phyloP scores from a whole-genome alignment of 2,888 invertebrate genomes.

The Ophioninae sp. region DNA sequence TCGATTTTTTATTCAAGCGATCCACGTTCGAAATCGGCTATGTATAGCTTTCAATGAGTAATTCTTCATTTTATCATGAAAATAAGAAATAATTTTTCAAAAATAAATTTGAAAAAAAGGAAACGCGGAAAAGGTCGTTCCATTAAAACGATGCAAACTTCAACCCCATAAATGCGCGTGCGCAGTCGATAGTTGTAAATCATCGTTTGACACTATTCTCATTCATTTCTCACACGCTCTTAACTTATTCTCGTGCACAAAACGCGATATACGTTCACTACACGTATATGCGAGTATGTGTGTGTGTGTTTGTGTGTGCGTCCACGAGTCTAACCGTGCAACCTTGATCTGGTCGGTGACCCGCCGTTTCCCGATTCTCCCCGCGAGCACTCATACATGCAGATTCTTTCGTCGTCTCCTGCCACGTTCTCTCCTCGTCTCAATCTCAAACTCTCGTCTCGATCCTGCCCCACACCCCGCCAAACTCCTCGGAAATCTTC shows the following conservation, averaged over 20 bases:
- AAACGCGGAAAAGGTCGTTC: no score
- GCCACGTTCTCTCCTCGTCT: neutral
- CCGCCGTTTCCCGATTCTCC: conserved; percentile 50
- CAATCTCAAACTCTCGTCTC: neutral
- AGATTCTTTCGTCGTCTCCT: neutral
- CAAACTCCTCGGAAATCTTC: neutral
- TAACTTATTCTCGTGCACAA: neutral
- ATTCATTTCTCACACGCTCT: neutral
- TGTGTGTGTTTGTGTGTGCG: conserved; percentile 1
- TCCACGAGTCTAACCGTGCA: conserved; percentile 46
- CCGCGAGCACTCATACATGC: neutral
- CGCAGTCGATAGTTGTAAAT: neutral
- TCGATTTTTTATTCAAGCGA: no score
- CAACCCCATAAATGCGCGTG: no score
- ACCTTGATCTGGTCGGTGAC: conserved; percentile 74
- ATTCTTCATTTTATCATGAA: no score
- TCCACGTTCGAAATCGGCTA: no score
- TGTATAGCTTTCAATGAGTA: no score
- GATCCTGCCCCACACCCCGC: neutral
- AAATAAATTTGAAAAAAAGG: neutral
- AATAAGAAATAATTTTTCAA: no score
- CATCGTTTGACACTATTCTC: neutral
- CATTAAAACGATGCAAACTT: no score
- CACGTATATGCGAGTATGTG: neutral
- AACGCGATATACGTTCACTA: neutral